Evolutionary conservation across 2,888 invertebrate species (phyloP), one percentile per base, ranked within the genome.

Genomic region (Alitta virens): DNA sequence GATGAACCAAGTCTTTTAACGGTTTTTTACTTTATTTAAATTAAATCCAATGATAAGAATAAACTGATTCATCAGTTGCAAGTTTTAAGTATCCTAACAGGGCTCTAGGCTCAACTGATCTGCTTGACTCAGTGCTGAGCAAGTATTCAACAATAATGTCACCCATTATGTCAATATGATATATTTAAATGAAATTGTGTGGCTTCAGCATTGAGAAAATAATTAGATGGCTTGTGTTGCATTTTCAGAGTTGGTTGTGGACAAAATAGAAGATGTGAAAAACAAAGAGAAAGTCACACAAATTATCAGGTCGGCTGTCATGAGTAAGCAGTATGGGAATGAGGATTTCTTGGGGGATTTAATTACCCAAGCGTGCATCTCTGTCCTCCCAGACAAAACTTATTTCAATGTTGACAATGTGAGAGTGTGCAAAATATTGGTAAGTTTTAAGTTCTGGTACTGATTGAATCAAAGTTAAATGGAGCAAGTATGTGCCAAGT

Each of bases 391-490:
- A 9, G 91, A 92, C 73, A 75, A 79, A 60, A 88, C 89, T 1
- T 90, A 91, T 49, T 99, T 99, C 82, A 98, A 97, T 85, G 97
- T 99, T 27, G 99, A 99, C 81, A 97, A 95, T 85, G 89, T 99
- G 63, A 87, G 99, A 67, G 91, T 99, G 62, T 94, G 93, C 83
- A 97, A 97, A 78, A 86, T 87, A 68, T 72, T 86, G 86, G 88
- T 88, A 80, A 82, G 79, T 75, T n/a, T n/a, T n/a, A n/a, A n/a
- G n/a, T n/a, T n/a, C n/a, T n/a, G n/a, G n/a, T n/a, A n/a, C n/a
- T n/a, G n/a, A n/a, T n/a, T n/a, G n/a, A n/a, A n/a, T n/a, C n/a
- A n/a, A n/a, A n/a, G n/a, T n/a, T n/a, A n/a, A n/a, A n/a, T n/a
- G n/a, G n/a, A n/a, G n/a, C n/a, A n/a, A n/a, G n/a, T n/a, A n/a